Percentiles rank a stretch among this genome's conserved stretches.
phyloP scores from a whole-genome alignment of 2,888 invertebrate species.

The Fabriciana adippe region DNA sequence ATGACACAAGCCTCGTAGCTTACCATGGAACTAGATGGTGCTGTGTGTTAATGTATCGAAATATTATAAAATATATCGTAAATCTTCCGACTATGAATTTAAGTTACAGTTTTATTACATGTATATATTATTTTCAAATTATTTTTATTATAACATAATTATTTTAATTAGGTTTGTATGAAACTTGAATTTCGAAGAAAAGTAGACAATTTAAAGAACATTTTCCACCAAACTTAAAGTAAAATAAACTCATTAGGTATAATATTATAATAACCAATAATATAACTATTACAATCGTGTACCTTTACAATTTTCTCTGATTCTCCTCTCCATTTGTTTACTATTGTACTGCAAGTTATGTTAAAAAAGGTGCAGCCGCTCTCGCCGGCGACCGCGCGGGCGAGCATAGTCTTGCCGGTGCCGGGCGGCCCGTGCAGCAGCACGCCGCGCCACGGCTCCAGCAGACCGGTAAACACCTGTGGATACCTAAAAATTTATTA shows the following conservation, averaged over 20 bases:
- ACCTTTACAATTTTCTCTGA: slow-evolving; percentile 96
- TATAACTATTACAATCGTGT: no score
- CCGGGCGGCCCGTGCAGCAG: slow-evolving; percentile 85
- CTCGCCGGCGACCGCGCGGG: slow-evolving; percentile 93
- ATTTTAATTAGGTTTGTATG: no score
- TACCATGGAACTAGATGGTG: no score
- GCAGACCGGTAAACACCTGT: slow-evolving; percentile 84
- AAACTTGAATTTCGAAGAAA: no score
- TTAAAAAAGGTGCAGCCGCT: slow-evolving; percentile 93
- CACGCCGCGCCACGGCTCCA: slow-evolving; percentile 93
- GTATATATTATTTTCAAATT: not conserved
- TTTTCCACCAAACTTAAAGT: no score
- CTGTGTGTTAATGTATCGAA: no score
- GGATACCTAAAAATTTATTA: slow-evolving; percentile 82
- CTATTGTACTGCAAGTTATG: slow-evolving; percentile 92
- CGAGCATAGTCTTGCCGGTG: slow-evolving; percentile 94
- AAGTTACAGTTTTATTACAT: no score
- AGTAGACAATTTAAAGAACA: no score
- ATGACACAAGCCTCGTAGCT: no score
- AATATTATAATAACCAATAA: not conserved
- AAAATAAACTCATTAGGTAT: no score
- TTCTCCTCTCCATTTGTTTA: slow-evolving; percentile 98
- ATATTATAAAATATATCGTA: no score
- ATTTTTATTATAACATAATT: not conserved
- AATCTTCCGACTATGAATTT: no score